A percentile compares a stretch with the other conserved stretches of the same genome.
These are phyloP conservation scores for Nibea albiflora DNA, from an alignment of 2,113 vertebrate genomes.

Conservation along the genomic window DNA sequence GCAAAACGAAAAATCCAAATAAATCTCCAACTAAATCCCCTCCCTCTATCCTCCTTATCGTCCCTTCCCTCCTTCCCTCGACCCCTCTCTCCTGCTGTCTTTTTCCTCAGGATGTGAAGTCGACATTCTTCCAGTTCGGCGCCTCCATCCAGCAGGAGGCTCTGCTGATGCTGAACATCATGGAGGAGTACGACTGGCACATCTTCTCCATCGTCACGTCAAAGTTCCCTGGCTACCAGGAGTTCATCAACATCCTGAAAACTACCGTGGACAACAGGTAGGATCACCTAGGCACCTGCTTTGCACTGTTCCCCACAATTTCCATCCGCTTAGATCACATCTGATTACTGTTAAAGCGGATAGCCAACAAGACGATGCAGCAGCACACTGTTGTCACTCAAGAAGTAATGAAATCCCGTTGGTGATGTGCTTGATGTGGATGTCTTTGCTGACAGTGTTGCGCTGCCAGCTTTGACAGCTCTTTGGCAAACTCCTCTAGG, in stretches of 20 bases:
- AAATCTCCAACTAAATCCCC: conserved; percentile 11
- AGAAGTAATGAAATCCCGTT: not conserved
- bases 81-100: not conserved
- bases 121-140: conserved; percentile 98
- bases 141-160: conserved; percentile 99
- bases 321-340: no score
- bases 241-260: conserved; percentile 96
- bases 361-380: not conserved
- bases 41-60: not conserved
- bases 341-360: not conserved
- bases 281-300: no score
- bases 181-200: conserved; percentile 99
- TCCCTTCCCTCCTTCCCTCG: not conserved
- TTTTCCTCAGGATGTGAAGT: conserved; percentile 90
- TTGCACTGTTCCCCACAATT: not conserved
- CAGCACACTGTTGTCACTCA: not conserved
- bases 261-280: conserved; percentile 95
- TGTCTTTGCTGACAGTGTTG: not conserved
- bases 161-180: conserved; percentile 96
- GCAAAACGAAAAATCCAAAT: conserved; percentile 14
- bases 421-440: not conserved
- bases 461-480: no score
- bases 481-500: no score
- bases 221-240: conserved; percentile 96
- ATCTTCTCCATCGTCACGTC: conserved; percentile 97